These are phyloP conservation scores for Temnothorax ravouxi DNA, from an alignment of 2,888 invertebrate species.

Conservation along the genomic window DNA sequence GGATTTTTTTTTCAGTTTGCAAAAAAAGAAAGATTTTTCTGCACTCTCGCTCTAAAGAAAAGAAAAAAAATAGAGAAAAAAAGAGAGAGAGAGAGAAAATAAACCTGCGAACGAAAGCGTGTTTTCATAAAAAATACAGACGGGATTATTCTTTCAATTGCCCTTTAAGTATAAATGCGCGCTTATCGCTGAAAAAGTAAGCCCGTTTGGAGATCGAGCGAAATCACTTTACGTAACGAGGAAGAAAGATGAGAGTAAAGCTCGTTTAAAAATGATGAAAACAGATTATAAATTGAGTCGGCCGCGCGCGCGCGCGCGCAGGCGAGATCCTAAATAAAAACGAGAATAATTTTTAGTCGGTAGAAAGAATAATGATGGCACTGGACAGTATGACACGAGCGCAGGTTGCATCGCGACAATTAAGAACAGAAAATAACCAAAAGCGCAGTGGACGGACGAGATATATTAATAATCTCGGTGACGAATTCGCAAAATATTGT, in stretches of 20 bases:
- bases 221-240: constrained; percentile 18
- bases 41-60: background rate
- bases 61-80: too few relatives aligned
- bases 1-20: constrained; percentile 19
- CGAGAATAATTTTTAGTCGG: constrained; percentile 19
- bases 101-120: background rate
- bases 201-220: constrained; percentile 18
- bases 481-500: constrained; percentile 10
- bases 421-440: background rate
- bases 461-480: constrained; percentile 17
- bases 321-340: constrained; percentile 18
- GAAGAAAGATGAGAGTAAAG: background rate
- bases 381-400: background rate
- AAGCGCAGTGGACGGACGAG: background rate
- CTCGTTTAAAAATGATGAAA: constrained; percentile 41
- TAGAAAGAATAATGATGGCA: constrained; percentile 33
- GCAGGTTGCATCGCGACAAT: constrained; percentile 16
- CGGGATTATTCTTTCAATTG: constrained; percentile 35
- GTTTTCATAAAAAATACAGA: constrained; percentile 25
- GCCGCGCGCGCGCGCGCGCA: background rate
- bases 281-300: constrained; percentile 42
- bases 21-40: background rate
- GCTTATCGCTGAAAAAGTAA: constrained; percentile 30
- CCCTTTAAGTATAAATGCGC: constrained; percentile 2
- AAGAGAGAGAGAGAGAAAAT: background rate